A percentile compares a stretch with the other conserved stretches of the same genome.
These are phyloP conservation scores for Agapornis canus DNA, from an alignment of 2,797 vertebrate species.

Conservation along the genomic window DNA sequence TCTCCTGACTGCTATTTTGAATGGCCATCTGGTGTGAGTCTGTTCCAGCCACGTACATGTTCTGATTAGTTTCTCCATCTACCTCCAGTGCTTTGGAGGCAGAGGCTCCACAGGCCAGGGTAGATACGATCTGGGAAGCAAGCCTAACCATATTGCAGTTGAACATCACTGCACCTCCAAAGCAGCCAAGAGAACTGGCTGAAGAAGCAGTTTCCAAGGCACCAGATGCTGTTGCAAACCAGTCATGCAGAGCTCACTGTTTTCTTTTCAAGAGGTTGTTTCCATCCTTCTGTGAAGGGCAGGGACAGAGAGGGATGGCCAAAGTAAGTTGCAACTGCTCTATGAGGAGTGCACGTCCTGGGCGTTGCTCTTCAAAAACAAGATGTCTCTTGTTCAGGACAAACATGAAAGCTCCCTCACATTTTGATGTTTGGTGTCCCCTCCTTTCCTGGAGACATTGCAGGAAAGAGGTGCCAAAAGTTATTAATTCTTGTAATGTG, in stretches of 20 bases:
- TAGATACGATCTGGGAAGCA: slow-evolving; percentile 44
- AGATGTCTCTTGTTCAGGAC: neutral
- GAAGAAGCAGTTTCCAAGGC: slow-evolving; percentile 58
- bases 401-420: neutral
- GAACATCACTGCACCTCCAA: slow-evolving; percentile 8
- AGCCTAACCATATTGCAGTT: slow-evolving; percentile 64
- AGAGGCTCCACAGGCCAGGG: neutral
- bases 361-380: neutral
- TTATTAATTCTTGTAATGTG: neutral
- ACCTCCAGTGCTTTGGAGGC: slow-evolving; percentile 8
- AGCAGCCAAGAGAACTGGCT: slow-evolving; percentile 52
- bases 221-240: slow-evolving; percentile 66
- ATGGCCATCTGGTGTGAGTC: slow-evolving; percentile 44
- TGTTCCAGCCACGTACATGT: slow-evolving; percentile 37
- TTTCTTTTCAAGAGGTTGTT: slow-evolving; percentile 16
- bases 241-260: neutral
- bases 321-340: neutral
- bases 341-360: neutral
- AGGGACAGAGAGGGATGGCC: neutral
- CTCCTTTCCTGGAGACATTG: neutral
- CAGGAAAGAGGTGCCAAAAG: neutral
- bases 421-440: neutral
- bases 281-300: neutral
- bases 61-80: slow-evolving; percentile 32
- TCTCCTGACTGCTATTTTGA: slow-evolving; percentile 51